Percentiles rank a stretch among this genome's conserved stretches.
Evolutionary conservation across 2,113 vertebrate genomes (phyloP).

Genomic region (Gallinago jamesoni): DNA sequence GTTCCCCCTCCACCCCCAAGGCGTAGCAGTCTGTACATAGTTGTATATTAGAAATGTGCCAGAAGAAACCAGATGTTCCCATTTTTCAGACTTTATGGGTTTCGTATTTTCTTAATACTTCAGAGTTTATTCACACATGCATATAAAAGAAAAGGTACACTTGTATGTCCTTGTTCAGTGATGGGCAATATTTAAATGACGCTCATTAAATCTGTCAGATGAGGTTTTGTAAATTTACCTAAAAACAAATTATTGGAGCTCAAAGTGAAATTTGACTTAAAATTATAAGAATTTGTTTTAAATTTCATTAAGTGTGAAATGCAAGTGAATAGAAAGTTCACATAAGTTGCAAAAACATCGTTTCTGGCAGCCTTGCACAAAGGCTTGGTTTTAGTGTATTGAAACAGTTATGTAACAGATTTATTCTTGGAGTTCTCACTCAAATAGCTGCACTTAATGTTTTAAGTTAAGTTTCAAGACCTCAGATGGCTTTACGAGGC

Average conservation of each 20-base stretch:
- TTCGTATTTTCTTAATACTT: slow-evolving; percentile 58
- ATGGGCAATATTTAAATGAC: slow-evolving; percentile 11
- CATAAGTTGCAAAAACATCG: not conserved
- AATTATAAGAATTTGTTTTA: not conserved
- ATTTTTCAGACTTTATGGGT: slow-evolving; percentile 41
- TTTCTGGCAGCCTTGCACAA: not conserved
- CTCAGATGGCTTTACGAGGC: slow-evolving; percentile 53
- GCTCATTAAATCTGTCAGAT: slow-evolving; percentile 36
- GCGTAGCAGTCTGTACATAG: slow-evolving; percentile 66
- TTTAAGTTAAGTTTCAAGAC: slow-evolving; percentile 69
- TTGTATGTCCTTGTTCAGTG: slow-evolving; percentile 19
- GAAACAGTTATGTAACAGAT: not conserved
- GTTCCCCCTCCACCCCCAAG: slow-evolving; percentile 15
- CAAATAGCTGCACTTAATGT: not conserved
- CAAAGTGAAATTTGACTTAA: not conserved
- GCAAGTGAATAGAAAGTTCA: not conserved
- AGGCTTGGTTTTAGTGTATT: not conserved
- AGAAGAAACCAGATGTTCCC: slow-evolving; percentile 63
- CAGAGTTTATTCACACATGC: slow-evolving; percentile 44
- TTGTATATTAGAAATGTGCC: slow-evolving; percentile 60
- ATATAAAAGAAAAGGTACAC: slow-evolving; percentile 33
- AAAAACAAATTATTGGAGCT: slow-evolving; percentile 10
- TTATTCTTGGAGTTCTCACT: slow-evolving; percentile 5
- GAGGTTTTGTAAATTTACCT: slow-evolving; percentile 65
- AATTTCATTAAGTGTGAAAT: not conserved